Evolutionary conservation across 2,888 invertebrate species (phyloP), one percentile per base, ranked within the genome.

Genomic region (Lissocephala sabroskyi): DNA sequence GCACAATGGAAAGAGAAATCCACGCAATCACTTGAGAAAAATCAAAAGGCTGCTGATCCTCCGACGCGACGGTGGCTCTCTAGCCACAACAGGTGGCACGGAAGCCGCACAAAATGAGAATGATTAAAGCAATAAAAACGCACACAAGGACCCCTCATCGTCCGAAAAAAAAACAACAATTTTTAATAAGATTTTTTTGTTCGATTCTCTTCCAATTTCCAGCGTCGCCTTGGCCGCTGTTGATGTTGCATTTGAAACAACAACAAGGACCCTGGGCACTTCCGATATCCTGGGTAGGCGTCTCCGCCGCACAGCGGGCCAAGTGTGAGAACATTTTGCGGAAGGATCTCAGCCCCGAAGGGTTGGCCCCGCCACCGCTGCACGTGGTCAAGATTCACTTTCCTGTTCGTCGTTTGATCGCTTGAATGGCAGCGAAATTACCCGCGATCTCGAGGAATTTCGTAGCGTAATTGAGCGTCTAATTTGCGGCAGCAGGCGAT

Each of bases 261-360:
- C 46, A 73, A 52, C 68, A 62, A 56, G 61, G 42, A 53, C 51
- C 41, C 29, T 23, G 52, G n/a, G 57, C 51, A 51, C 73, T 79
- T 73, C 73, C 73, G 73, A 73, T 23, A 23, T 73, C 58, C 39
- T 54, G 55, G 55, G 57, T 46, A 49, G 78, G 78, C 68, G 71
- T 57, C 44, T 30, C 58, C 61, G 36, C 43, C 44, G 36, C 64
- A 58, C 79, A 76, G 80, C 76, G 58, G 65, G 73, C 63, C 78
- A 81, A 80, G 81, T 81, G 81, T 81, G 81, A 81, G 81, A 81
- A 81, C 81, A 81, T 82, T 82, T 81, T 82, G 68, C 76, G 76
- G 65, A 76, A 76, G 79, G 73, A 73, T 63, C 23, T 45, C 11
- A 18, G 11, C 19, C 13, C 32, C 54, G 58, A 65, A 57, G 71